These are phyloP conservation scores for Phaonia tiefii DNA, from an alignment of 2,888 invertebrate species.

Conservation along the genomic window DNA sequence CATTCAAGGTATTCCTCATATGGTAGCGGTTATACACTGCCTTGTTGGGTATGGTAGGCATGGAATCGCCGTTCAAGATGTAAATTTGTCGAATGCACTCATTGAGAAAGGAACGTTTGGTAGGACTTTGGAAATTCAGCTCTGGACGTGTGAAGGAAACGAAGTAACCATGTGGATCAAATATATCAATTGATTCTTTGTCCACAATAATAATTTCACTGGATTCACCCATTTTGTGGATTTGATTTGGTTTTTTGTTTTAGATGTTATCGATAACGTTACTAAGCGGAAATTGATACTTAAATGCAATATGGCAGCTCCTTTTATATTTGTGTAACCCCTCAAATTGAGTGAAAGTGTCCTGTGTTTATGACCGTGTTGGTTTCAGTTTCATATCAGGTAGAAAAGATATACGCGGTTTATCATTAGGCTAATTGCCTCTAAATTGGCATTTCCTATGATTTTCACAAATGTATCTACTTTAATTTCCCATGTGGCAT, in stretches of 20 bases:
- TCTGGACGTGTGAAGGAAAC: constrained; percentile 62
- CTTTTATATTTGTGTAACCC: too few species aligned
- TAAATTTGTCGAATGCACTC: constrained; percentile 73
- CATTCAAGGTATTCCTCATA: constrained; percentile 70
- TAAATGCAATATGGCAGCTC: neutral
- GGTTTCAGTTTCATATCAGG: too few species aligned
- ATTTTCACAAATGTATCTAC: too few species aligned
- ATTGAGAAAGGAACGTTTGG: constrained; percentile 72
- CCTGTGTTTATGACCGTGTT: too few species aligned
- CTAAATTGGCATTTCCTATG: too few species aligned
- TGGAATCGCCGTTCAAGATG: constrained; percentile 65
- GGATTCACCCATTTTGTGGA: constrained; percentile 34
- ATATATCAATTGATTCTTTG: constrained; percentile 15
- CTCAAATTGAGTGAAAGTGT: too few species aligned
- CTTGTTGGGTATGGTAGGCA: constrained; percentile 60
- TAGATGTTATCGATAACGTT: constrained; percentile 11
- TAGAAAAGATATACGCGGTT: too few species aligned
- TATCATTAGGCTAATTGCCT: too few species aligned
- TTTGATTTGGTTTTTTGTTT: too few species aligned
- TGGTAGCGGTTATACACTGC: constrained; percentile 53
- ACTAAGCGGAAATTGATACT: constrained; percentile 30
- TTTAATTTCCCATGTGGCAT: too few species aligned
- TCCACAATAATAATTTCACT: constrained; percentile 38
- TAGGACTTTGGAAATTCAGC: constrained; percentile 69
- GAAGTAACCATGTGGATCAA: constrained; percentile 66